Conservation (phyloP, 2,113 vertebrate genomes). For the Hippopotamus amphibius region DNA sequence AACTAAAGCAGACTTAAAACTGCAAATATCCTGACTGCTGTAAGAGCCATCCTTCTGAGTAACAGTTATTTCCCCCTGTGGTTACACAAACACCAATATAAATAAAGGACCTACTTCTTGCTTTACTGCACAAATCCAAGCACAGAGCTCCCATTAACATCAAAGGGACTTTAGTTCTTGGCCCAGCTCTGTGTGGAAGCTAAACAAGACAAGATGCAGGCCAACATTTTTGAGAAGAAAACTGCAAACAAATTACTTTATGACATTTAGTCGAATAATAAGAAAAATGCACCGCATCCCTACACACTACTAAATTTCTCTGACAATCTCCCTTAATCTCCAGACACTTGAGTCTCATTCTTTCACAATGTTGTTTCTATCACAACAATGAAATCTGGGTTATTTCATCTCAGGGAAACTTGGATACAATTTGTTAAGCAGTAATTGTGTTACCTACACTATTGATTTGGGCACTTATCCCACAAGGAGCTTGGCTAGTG, state of each 20-base stretch:
- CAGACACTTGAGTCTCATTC: constrained; percentile 4
- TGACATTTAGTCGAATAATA: constrained; percentile 10
- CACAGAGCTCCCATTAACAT: constrained; percentile 11
- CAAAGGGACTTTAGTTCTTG: constrained; percentile 25
- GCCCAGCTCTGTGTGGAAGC: background rate
- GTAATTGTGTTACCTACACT: constrained; percentile 67
- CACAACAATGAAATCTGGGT: constrained; percentile 44
- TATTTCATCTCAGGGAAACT: constrained; percentile 56
- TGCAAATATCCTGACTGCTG: background rate
- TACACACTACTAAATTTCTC: background rate
- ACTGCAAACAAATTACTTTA: constrained; percentile 8
- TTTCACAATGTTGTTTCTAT: constrained; percentile 36
- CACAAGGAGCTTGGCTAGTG: background rate
- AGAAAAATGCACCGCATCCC: background rate
- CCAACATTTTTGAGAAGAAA: constrained; percentile 53
- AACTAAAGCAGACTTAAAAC: background rate
- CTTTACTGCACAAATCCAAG: constrained; percentile 41
- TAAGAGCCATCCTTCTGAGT: background rate
- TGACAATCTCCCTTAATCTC: constrained; percentile 7
- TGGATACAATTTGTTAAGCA: constrained; percentile 64
- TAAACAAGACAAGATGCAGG: constrained; percentile 3
- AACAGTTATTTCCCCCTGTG: background rate
- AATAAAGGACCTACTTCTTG: constrained; percentile 18
- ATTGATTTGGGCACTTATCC: constrained; percentile 73
- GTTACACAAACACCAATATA: constrained; percentile 8